A percentile compares a stretch with the other conserved stretches of the same genome.
Evolutionary conservation across 2,797 vertebrate species (phyloP).

Genomic region (Nyctalus aviator): DNA sequence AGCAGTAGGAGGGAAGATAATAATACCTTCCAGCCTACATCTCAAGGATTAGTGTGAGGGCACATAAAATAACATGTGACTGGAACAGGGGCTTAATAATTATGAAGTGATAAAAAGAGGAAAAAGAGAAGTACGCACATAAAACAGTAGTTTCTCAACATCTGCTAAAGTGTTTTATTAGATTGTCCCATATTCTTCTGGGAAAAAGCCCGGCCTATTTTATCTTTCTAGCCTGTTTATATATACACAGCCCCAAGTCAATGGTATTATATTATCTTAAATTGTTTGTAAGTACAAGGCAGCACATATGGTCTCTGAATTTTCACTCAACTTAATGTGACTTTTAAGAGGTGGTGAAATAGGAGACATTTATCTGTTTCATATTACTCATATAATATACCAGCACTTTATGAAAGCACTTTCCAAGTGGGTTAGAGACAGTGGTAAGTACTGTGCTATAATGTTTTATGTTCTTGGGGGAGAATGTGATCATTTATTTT

Average conservation of each 20-base stretch:
- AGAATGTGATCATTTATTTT: constrained; percentile 42
- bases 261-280: constrained; percentile 53
- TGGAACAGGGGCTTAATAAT: not conserved
- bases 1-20: not conserved
- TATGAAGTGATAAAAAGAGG: not conserved
- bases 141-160: constrained; percentile 31
- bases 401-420: constrained; percentile 53
- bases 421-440: constrained; percentile 43
- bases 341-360: constrained; percentile 57
- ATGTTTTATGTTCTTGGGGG: constrained; percentile 40
- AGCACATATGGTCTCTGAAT: constrained; percentile 37
- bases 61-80: not conserved
- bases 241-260: constrained; percentile 23
- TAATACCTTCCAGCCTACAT: not conserved
- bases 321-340: constrained; percentile 61
- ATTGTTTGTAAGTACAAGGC: constrained; percentile 65
- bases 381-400: constrained; percentile 12
- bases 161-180: constrained; percentile 65
- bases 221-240: constrained; percentile 41
- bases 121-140: not conserved
- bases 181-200: constrained; percentile 24
- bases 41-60: not conserved
- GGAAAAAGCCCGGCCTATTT: constrained; percentile 44
- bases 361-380: constrained; percentile 59
- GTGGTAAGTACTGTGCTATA: not conserved